Conservation (phyloP, 2,113 vertebrate genomes). For the Scytalopus superciliaris region DNA sequence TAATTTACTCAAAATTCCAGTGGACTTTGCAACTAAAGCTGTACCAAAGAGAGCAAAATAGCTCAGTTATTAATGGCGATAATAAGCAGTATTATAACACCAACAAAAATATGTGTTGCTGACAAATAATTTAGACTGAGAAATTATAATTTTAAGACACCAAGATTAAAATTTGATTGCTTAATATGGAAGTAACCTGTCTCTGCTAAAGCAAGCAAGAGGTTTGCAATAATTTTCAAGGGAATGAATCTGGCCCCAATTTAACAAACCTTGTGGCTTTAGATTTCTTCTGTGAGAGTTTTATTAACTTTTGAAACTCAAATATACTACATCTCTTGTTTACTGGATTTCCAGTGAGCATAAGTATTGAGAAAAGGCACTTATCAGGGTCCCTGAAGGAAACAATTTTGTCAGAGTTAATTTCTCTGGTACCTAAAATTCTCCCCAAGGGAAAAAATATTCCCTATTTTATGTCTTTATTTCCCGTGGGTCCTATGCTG, state of each 20-base stretch:
- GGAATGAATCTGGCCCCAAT: background rate
- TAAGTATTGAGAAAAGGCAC: background rate
- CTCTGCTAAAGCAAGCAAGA: constrained; percentile 1
- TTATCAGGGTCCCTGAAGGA: background rate
- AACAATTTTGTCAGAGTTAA: constrained; percentile 1
- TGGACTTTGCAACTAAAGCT: background rate
- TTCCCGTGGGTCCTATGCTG: background rate
- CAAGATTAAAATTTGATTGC: constrained; percentile 20
- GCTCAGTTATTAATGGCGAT: background rate
- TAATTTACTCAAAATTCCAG: background rate
- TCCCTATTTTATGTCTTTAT: background rate
- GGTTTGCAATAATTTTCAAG: background rate
- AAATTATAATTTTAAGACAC: constrained; percentile 21
- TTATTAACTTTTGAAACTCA: constrained; percentile 6
- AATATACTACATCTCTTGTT: background rate
- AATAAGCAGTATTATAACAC: background rate
- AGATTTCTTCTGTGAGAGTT: background rate
- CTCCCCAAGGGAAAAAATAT: background rate
- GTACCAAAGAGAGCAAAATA: background rate
- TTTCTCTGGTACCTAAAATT: background rate
- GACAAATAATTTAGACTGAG: background rate
- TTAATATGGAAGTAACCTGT: constrained; percentile 14
- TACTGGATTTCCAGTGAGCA: background rate
- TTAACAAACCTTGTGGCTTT: background rate
- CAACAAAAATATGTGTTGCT: background rate